phyloP scores from a whole-genome alignment of 1,140 invertebrate genomes.

The Zaprionus ghesquierei region DNA sequence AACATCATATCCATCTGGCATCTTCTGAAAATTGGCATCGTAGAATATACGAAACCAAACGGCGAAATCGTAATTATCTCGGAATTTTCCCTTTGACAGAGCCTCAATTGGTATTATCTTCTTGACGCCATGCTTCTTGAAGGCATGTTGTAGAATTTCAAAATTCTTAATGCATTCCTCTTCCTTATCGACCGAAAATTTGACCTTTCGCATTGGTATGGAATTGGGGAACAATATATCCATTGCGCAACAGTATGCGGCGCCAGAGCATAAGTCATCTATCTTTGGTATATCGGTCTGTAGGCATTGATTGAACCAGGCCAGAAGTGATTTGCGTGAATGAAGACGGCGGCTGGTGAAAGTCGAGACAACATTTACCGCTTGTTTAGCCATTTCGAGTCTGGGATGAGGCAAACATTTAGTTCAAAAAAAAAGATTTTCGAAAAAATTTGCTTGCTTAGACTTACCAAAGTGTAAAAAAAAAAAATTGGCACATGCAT shows the following conservation, averaged over 20 bases:
- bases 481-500: neutral
- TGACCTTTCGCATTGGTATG: constrained; percentile 95
- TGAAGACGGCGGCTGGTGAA: neutral
- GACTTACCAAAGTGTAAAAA: neutral
- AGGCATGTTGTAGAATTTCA: constrained; percentile 96
- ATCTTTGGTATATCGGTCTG: constrained; percentile 96
- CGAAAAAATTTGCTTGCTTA: too few species aligned
- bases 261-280: constrained; percentile 96
- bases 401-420: neutral
- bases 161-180: constrained; percentile 99
- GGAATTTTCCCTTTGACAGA: constrained; percentile 95
- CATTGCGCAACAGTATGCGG: constrained; percentile 99
- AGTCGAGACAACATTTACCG: constrained; percentile 1
- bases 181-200: constrained; percentile 97
- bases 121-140: constrained; percentile 97
- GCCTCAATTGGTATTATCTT: constrained; percentile 94
- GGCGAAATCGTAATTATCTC: constrained; percentile 99
- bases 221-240: constrained; percentile 97
- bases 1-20: constrained; percentile 82
- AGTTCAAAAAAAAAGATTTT: too few species aligned
- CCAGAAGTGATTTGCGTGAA: constrained; percentile 97
- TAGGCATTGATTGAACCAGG: constrained; percentile 98
- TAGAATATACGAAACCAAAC: constrained; percentile 99
- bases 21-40: constrained; percentile 86
- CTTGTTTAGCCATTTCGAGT: neutral